phyloP scores from a whole-genome alignment of 64 coral and sea anemone species.

The Pocillopora verrucosa region DNA sequence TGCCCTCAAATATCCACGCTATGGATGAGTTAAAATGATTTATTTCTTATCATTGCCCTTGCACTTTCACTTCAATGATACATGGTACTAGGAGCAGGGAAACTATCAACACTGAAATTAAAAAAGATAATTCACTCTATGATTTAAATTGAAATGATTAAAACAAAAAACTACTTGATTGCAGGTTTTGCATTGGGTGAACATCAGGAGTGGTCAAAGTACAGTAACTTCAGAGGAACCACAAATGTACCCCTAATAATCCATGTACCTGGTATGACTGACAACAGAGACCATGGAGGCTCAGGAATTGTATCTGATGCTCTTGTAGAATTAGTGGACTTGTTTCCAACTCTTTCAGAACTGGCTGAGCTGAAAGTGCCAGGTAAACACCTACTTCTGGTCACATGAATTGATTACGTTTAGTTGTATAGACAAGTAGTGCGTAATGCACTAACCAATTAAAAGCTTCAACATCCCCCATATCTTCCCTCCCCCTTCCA shows the following conservation, averaged over 20 bases:
- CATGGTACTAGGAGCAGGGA: too few relatives aligned
- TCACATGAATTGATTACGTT: too few relatives aligned
- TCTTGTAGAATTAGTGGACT: slow-evolving; percentile 81
- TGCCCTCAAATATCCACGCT: too few relatives aligned
- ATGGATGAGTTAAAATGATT: too few relatives aligned
- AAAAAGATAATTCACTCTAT: not conserved
- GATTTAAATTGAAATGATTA: too few relatives aligned
- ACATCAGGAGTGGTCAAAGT: slow-evolving; percentile 87
- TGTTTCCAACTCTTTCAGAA: slow-evolving; percentile 82
- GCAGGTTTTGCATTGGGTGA: slow-evolving; percentile 85
- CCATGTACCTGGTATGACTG: slow-evolving; percentile 70
- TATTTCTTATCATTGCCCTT: too few relatives aligned
- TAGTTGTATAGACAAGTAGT: too few relatives aligned
- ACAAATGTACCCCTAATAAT: slow-evolving; percentile 84
- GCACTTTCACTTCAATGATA: too few relatives aligned
- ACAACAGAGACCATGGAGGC: not conserved
- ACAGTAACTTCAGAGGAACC: slow-evolving; percentile 80
- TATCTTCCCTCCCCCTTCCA: too few relatives aligned
- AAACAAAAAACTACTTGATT: not conserved
- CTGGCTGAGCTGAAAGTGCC: slow-evolving; percentile 41
- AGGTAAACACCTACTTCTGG: not conserved
- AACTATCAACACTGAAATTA: too few relatives aligned
- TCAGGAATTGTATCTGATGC: slow-evolving; percentile 23
- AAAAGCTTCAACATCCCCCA: too few relatives aligned
- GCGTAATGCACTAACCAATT: too few relatives aligned